Base-by-base conservation (phyloP, 2,797 vertebrate genomes). In the Clarias laeviceps region DNA sequence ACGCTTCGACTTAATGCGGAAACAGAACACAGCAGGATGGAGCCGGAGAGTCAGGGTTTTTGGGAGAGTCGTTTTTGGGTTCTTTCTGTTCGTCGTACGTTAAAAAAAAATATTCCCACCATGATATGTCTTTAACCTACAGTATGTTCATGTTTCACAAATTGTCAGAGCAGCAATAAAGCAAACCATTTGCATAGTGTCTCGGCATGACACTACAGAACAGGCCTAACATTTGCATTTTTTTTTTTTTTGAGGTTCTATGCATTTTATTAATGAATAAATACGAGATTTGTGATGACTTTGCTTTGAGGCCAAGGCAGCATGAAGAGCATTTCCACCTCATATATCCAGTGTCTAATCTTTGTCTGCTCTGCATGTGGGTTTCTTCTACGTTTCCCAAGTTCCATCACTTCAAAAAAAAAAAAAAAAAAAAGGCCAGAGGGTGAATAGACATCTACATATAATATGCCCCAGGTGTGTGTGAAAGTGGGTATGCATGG, bases 1-100 rank as follows among this genome's bases (percentile, higher is more conserved):
- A 37, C 20, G 17, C 85, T 62, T 64, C 5, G 29, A 78, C 64
- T 66, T 86, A 72, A 86, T 82, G 68, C 17, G n/a, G 78, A 85
- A 81, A 73, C 29, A 18, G 68, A 76, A 64, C 27, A 37, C 84
- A 84, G 82, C 70, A 77, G 72, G 79, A 66, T 66, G 17, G 61
- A 66, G 62, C 65, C 59, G 50, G 62, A 50, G 15, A 54, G 4
- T 66, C 15, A 29, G 37, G 15, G n/a, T n/a, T n/a, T n/a, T n/a
- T n/a, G n/a, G n/a, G n/a, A n/a, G 57, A 61, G 57, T 17, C 62
- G 64, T 27, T 65, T 78, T 3, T 5, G 12, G 15, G 5, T 62
- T 22, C 59, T 80, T 80, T 18, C 61, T 29, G 50, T 66, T 80
- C 40, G 29, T 54, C 65, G 29, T 61, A 45, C 57, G 18, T 27